These are phyloP conservation scores for Acipenser transmontanus DNA, from an alignment of 2,797 vertebrate genomes.

Conservation along the genomic window DNA sequence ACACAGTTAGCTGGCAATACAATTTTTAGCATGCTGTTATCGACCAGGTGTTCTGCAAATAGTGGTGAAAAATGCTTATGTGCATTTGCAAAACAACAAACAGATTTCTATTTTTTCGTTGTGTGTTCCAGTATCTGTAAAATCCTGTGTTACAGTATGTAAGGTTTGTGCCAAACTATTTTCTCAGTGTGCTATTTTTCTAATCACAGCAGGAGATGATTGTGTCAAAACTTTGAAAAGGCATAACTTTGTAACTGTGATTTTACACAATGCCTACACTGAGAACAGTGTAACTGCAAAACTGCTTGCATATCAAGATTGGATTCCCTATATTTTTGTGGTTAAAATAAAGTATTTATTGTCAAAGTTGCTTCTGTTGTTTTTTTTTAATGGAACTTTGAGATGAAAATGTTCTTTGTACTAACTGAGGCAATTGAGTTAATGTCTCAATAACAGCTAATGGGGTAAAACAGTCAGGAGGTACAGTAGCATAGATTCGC, in stretches of 20 bases:
- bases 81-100: slow-evolving; percentile 18
- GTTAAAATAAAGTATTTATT: slow-evolving; percentile 66
- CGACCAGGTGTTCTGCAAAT: slow-evolving; percentile 4
- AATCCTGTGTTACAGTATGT: slow-evolving; percentile 27
- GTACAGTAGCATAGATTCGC: too few species aligned
- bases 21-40: slow-evolving; percentile 8
- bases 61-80: slow-evolving; percentile 23
- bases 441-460: background rate
- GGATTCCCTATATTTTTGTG: slow-evolving; percentile 54
- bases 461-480: background rate
- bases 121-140: slow-evolving; percentile 40
- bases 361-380: slow-evolving; percentile 20
- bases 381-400: background rate
- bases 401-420: background rate
- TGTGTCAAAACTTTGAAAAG: slow-evolving; percentile 1
- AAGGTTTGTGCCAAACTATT: slow-evolving; percentile 30
- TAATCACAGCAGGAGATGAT: slow-evolving; percentile 23
- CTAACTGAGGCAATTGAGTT: background rate
- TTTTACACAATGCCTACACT: slow-evolving; percentile 15
- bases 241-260: slow-evolving; percentile 13
- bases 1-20: background rate
- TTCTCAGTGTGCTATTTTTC: slow-evolving; percentile 30
- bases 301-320: slow-evolving; percentile 33
- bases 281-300: slow-evolving; percentile 18
- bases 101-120: slow-evolving; percentile 38